phyloP scores from a whole-genome alignment of 2,888 invertebrate species.

The Drosophila atroscutellata region DNA sequence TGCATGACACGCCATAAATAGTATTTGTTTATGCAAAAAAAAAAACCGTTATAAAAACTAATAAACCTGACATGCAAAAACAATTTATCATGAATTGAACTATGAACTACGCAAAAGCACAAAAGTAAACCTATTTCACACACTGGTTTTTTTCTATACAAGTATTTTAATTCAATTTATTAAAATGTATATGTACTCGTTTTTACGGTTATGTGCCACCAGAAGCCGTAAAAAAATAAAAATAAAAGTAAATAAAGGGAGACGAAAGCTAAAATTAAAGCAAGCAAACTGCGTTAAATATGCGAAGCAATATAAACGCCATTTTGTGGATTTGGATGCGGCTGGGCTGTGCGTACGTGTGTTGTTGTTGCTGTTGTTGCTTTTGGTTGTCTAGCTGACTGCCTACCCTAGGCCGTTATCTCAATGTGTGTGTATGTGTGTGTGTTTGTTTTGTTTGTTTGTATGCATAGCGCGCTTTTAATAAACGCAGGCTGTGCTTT shows the following conservation, averaged over 20 bases:
- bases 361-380: constrained; percentile 28
- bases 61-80: constrained; percentile 30
- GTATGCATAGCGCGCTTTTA: constrained; percentile 67
- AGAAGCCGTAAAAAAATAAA: constrained; percentile 18
- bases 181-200: constrained; percentile 17
- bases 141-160: not conserved
- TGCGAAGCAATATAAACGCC: constrained; percentile 68
- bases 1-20: constrained; percentile 16
- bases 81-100: constrained; percentile 30
- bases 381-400: constrained; percentile 39
- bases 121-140: constrained; percentile 15
- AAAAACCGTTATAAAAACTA: constrained; percentile 23
- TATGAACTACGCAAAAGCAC: constrained; percentile 14
- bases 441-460: constrained; percentile 48
- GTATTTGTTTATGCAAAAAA: constrained; percentile 25
- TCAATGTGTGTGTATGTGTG: constrained; percentile 18
- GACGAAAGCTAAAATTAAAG: constrained; percentile 60
- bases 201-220: constrained; percentile 38
- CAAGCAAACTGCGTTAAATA: constrained; percentile 75
- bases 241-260: constrained; percentile 5
- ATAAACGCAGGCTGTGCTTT: constrained; percentile 64
- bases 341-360: constrained; percentile 34
- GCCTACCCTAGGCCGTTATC: constrained; percentile 45
- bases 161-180: constrained; percentile 61
- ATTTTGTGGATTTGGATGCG: constrained; percentile 62